phyloP scores from a whole-genome alignment of 92 coral and sea anemone species.

The Bergia sp. region DNA sequence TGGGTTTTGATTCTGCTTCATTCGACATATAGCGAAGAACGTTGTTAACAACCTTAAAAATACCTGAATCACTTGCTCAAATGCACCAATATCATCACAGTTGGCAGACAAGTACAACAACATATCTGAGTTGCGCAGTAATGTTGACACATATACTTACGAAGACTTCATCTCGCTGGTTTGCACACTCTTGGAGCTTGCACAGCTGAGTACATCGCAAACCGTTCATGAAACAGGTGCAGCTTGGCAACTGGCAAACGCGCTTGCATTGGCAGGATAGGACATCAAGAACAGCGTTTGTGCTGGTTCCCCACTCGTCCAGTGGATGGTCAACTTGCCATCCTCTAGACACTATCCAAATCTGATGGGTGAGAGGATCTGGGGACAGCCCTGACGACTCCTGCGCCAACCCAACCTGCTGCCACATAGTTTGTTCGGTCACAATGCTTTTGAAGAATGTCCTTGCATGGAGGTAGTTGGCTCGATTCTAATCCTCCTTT shows the following conservation, averaged over 20 bases:
- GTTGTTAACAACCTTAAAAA: constrained; percentile 10
- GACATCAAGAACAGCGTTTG: constrained; percentile 53
- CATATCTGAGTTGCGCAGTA: constrained; percentile 21
- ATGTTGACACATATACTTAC: not conserved
- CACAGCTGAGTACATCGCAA: not conserved
- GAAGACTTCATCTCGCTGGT: too few relatives aligned
- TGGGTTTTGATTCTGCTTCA: not conserved
- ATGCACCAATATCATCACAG: constrained; percentile 12
- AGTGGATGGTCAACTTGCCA: constrained; percentile 44
- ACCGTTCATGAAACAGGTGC: not conserved
- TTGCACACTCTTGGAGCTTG: not conserved
- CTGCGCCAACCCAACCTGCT: constrained; percentile 62
- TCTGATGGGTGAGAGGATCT: constrained; percentile 54
- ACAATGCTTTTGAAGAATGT: constrained; percentile 51
- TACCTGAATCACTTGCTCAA: not conserved
- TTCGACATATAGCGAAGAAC: constrained; percentile 4
- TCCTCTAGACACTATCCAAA: constrained; percentile 54
- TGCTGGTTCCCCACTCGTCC: constrained; percentile 64
- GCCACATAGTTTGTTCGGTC: constrained; percentile 56
- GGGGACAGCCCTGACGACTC: constrained; percentile 60
- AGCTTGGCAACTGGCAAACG: constrained; percentile 9
- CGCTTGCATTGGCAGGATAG: constrained; percentile 27
- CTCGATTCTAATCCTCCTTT: constrained; percentile 59
- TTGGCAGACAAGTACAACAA: constrained; percentile 12
- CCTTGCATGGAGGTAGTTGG: constrained; percentile 59